Conservation (phyloP, 1,140 invertebrate species). For the Cotesia typhae region DNA sequence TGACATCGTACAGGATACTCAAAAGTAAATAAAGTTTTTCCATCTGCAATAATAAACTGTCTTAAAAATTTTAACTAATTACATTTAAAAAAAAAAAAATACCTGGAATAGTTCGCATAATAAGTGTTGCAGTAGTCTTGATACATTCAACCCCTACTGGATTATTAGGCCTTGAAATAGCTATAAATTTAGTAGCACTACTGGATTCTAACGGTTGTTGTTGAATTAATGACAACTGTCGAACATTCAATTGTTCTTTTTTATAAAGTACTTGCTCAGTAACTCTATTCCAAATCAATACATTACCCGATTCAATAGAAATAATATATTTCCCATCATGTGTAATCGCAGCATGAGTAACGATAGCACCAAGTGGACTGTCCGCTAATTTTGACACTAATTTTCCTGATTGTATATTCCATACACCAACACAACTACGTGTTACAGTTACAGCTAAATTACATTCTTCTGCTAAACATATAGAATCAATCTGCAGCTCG, state of each 20-base stretch:
- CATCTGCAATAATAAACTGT: conserved; percentile 68
- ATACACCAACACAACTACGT: conserved; percentile 92
- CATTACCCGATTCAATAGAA: conserved; percentile 90
- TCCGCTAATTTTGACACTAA: conserved; percentile 88
- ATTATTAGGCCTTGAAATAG: conserved; percentile 78
- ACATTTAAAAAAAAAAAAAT: not conserved
- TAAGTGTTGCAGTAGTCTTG: conserved; percentile 72
- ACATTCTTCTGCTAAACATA: conserved; percentile 79
- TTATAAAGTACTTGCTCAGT: conserved; percentile 85
- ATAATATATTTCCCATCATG: conserved; percentile 84
- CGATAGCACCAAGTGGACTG: conserved; percentile 91
- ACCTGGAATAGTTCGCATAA: conserved; percentile 78
- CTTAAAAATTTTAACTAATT: too few species aligned
- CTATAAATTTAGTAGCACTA: conserved; percentile 77
- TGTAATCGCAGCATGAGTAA: conserved; percentile 91
- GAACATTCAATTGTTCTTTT: conserved; percentile 85
- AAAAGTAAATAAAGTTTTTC: conserved; percentile 78
- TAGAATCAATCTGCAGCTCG: conserved; percentile 93
- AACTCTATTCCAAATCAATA: conserved; percentile 91
- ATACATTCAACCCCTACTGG: conserved; percentile 68
- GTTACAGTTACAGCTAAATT: conserved; percentile 87
- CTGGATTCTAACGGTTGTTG: conserved; percentile 61
- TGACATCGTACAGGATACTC: conserved; percentile 79
- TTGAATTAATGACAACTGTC: conserved; percentile 86
- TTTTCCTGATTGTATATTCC: conserved; percentile 89